Conservation (phyloP, 2,797 vertebrate species). For the Enteromius viviparus region DNA sequence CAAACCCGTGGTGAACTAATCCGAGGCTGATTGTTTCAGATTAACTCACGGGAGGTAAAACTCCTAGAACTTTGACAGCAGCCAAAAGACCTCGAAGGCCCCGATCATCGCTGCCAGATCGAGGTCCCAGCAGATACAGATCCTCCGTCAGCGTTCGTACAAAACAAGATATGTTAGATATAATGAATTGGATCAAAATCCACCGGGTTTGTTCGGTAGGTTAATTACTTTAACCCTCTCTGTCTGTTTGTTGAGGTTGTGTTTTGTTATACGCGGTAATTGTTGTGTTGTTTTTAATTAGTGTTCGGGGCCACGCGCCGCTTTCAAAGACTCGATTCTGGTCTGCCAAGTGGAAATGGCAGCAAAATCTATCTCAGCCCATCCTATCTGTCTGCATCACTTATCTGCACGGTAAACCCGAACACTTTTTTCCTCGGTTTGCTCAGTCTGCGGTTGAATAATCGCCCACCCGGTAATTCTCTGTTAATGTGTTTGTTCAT, state of each 20-base stretch:
- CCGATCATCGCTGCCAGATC: constrained; percentile 3
- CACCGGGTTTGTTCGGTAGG: constrained; percentile 74
- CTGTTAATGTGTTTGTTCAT: constrained; percentile 52
- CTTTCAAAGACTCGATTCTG: constrained; percentile 61
- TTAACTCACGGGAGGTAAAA: constrained; percentile 29
- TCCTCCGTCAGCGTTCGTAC: constrained; percentile 53
- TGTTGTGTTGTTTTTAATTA: constrained; percentile 62
- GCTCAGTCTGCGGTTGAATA: constrained; percentile 73
- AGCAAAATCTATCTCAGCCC: constrained; percentile 60
- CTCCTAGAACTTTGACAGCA: constrained; percentile 24
- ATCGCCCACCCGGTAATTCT: constrained; percentile 67
- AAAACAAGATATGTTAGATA: constrained; percentile 63
- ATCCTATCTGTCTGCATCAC: constrained; percentile 59
- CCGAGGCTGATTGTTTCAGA: constrained; percentile 32
- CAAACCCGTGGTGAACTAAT: constrained; percentile 35
- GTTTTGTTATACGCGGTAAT: constrained; percentile 55
- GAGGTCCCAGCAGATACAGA: constrained; percentile 40
- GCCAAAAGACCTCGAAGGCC: constrained; percentile 26
- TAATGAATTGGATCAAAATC: constrained; percentile 75
- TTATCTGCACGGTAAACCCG: constrained; percentile 68
- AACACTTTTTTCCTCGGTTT: constrained; percentile 58
- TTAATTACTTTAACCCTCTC: constrained; percentile 82
- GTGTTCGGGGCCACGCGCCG: constrained; percentile 38
- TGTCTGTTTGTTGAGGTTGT: constrained; percentile 77
- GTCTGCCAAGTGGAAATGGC: constrained; percentile 71